Conservation (phyloP, 2,888 invertebrate species). For the Caenorhabditis zanzibari region DNA sequence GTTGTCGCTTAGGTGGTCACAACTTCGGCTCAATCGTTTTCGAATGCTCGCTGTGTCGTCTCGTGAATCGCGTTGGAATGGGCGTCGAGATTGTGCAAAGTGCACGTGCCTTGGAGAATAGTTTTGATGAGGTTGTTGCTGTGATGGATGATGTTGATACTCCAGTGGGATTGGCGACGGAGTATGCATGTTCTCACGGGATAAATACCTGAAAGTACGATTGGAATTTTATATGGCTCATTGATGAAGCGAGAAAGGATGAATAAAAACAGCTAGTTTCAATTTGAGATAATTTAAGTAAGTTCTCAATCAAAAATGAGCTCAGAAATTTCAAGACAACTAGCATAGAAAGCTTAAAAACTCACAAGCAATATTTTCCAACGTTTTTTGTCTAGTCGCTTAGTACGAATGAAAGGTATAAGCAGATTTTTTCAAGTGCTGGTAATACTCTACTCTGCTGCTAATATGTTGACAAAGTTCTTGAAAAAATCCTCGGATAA, state of each 20-base stretch:
- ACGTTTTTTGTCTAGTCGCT: conserved; percentile 27
- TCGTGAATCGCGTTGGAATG: conserved; percentile 55
- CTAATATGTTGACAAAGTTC: conserved; percentile 64
- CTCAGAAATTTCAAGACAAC: no score
- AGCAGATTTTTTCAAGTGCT: conserved; percentile 44
- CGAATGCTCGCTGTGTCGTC: conserved; percentile 57
- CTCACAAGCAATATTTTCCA: no score
- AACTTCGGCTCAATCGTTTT: conserved; percentile 69
- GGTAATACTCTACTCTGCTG: conserved; percentile 53
- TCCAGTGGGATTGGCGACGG: conserved; percentile 54
- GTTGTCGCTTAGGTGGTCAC: conserved; percentile 69
- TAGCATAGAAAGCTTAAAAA: background rate
- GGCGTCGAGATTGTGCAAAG: conserved; percentile 58
- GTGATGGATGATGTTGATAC: conserved; percentile 29
- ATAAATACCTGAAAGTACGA: conserved; percentile 57
- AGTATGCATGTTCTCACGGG: conserved; percentile 64
- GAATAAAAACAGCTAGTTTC: no score
- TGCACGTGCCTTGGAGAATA: conserved; percentile 64
- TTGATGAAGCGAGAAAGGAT: no score
- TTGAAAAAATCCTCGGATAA: conserved; percentile 52
- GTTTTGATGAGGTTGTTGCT: conserved; percentile 9
- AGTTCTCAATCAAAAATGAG: no score
- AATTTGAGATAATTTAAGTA: no score
- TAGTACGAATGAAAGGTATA: conserved; percentile 24
- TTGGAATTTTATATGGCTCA: background rate